phyloP scores from a whole-genome alignment of 2,797 vertebrate species.

The Crocodylus rhombifer region DNA sequence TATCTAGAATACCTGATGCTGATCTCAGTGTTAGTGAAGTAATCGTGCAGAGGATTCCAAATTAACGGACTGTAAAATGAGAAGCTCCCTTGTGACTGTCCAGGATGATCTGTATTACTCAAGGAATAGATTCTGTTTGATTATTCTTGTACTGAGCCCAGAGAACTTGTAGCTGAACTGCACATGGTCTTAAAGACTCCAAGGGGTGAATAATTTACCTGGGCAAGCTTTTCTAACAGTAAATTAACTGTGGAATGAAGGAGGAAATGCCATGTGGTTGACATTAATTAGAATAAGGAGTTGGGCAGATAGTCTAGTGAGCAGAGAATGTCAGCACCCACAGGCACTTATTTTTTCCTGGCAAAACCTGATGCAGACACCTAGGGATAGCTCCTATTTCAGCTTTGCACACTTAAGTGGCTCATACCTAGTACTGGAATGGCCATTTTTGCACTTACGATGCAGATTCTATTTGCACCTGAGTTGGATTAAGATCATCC shows the following conservation, averaged over 20 bases:
- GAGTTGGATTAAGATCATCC: too few relatives aligned
- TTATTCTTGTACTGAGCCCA: neutral
- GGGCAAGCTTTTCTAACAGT: neutral
- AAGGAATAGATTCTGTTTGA: neutral
- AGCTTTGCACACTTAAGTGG: too few relatives aligned
- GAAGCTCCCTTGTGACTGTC: rapidly evolving
- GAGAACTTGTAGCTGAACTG: rapidly evolving
- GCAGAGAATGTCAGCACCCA: neutral
- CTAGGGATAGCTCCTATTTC: too few relatives aligned
- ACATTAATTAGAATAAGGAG: neutral
- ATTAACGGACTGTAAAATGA: rapidly evolving
- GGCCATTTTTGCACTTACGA: too few relatives aligned
- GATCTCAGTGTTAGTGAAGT: rapidly evolving
- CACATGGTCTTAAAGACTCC: neutral
- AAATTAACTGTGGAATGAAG: neutral
- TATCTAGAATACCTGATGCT: rapidly evolving
- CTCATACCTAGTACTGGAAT: too few relatives aligned
- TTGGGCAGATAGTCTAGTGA: neutral
- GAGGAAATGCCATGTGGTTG: neutral
- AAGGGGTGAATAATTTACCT: neutral
- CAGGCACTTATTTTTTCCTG: too few relatives aligned
- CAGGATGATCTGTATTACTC: neutral
- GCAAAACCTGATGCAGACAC: too few relatives aligned
- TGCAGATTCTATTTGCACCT: too few relatives aligned
- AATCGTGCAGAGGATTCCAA: neutral